Evolutionary conservation across 2,797 vertebrate genomes (phyloP), one percentile per base, ranked within the genome.

Genomic region (Leptatherina wallacei): DNA sequence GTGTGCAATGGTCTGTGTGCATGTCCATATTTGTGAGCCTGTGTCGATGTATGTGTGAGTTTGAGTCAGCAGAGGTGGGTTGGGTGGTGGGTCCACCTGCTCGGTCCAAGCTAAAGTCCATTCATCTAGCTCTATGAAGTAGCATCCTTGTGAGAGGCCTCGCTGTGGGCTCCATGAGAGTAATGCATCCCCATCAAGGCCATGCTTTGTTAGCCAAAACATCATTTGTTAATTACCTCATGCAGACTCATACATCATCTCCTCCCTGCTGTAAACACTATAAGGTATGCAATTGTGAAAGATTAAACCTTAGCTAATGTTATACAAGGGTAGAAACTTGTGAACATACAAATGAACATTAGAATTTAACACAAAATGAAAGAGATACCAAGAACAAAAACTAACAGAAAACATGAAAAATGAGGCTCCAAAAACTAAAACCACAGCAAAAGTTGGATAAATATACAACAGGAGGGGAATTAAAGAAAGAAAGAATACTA

Each of bases 171-270:
- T 85, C 85, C 81, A 38, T 78, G 62, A 90, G 88, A 90, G 76
- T 87, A 83, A 90, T 89, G 80, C 81, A 76, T 89, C 73, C 83
- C 81, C 63, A 82, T 91, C 89, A 89, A 80, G 78, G 81, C 89
- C 77, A 36, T 69, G 85, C 88, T 91, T 89, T 89, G 83, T 91
- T 94, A 90, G 88, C 84, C 87, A 83, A 86, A 90, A 84, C 76
- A 90, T 91, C 76, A 89, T 93, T 94, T 89, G 91, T 93, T 94
- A 94, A 95, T 94, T 92, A 95, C 90, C 81, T 83, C 66, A 85
- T 80, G 70, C 76, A 51, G 36, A 58, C 68, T 86, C 86, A 88
- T 94, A 88, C 66, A 93, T 93, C 91, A 93, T 79, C 56, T 52
- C 61, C 57, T 81, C 77, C 78, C 83, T 71, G 87, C 76, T 84